phyloP scores from a whole-genome alignment of 1,140 invertebrate genomes.

The Acromyrmex echinatior region DNA sequence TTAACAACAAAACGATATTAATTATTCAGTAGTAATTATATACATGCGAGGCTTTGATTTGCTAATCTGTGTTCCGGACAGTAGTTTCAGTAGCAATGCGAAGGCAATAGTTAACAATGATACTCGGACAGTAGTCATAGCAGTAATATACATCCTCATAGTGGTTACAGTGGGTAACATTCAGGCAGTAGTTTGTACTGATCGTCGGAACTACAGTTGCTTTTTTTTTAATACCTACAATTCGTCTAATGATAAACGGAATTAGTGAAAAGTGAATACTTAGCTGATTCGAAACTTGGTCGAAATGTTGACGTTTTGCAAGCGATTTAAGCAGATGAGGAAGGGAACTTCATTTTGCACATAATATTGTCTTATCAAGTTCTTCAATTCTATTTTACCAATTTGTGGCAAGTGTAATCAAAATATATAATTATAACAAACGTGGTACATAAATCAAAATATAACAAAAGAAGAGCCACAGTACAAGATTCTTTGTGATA shows the following conservation, averaged over 20 bases:
- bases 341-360: neutral
- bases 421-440: too few relatives aligned
- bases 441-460: too few relatives aligned
- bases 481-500: too few relatives aligned
- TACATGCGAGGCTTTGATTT: conserved; percentile 41
- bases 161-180: neutral
- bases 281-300: too few relatives aligned
- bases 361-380: neutral
- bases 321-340: neutral
- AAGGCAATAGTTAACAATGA: neutral
- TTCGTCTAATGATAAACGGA: neutral
- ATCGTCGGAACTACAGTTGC: neutral
- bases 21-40: conserved; percentile 50
- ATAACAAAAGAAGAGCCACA: too few relatives aligned
- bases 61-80: conserved; percentile 33
- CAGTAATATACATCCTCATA: neutral
- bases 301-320: neutral
- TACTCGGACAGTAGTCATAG: conserved; percentile 13
- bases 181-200: conserved; percentile 8
- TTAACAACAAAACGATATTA: conserved; percentile 46
- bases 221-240: conserved; percentile 3
- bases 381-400: neutral
- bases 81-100: neutral
- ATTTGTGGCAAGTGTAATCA: neutral
- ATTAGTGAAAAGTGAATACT: neutral